Evolutionary conservation across 2,888 invertebrate genomes (phyloP).

Genomic region (Tolmerus cingulatus): DNA sequence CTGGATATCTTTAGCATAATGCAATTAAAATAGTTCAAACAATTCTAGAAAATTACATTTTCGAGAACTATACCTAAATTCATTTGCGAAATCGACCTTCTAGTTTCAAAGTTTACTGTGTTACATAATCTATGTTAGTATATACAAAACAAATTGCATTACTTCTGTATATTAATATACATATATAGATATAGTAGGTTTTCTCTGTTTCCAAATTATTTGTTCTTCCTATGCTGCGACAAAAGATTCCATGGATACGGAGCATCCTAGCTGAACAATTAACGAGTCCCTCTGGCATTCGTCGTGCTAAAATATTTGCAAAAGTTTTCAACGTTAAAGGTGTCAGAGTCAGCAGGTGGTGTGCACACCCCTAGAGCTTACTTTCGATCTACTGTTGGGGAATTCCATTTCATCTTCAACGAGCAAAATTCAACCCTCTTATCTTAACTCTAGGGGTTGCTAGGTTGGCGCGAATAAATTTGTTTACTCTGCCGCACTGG

Average conservation of each 20-base stretch:
- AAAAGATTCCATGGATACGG: not conserved
- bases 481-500: not conserved
- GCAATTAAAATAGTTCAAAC: not conserved
- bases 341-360: not conserved
- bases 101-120: not conserved
- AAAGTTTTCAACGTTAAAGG: not conserved
- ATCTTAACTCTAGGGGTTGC: not conserved
- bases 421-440: not conserved
- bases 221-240: not conserved
- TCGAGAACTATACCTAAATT: not conserved
- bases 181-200: not conserved
- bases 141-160: not conserved
- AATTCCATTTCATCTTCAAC: not conserved
- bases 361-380: not conserved
- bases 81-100: not conserved
- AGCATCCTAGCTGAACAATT: not conserved
- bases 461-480: not conserved
- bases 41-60: not conserved
- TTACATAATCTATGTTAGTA: no score
- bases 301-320: not conserved
- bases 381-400: not conserved
- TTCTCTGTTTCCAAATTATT: not conserved
- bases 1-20: not conserved
- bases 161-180: not conserved
- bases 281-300: not conserved